phyloP scores from a whole-genome alignment of 2,888 invertebrate species.

The Brachyptera risi region DNA sequence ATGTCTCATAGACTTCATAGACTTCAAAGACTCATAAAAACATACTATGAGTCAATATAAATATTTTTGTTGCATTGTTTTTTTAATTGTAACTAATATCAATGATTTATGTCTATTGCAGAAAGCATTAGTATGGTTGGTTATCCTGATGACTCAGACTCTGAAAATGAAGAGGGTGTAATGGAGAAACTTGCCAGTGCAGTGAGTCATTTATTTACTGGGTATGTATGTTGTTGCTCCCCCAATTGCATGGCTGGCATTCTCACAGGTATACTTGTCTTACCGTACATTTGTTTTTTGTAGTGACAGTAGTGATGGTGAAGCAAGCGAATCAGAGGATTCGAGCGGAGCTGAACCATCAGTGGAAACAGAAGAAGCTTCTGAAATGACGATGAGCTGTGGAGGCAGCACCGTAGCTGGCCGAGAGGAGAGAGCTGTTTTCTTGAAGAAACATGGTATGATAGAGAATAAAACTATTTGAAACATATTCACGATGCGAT shows the following conservation, averaged over 20 bases:
- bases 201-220: constrained; percentile 74
- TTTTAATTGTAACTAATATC: too few species aligned
- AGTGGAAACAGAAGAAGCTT: constrained; percentile 40
- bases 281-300: constrained; percentile 1
- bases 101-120: too few species aligned
- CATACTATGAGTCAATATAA: not conserved
- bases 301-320: constrained; percentile 56
- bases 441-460: constrained; percentile 39
- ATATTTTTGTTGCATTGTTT: constrained; percentile 17
- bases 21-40: constrained; percentile 33
- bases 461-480: too few species aligned
- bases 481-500: too few species aligned
- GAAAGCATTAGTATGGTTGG: constrained; percentile 39
- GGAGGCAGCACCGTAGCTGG: constrained; percentile 35
- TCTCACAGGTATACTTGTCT: not conserved
- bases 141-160: constrained; percentile 60
- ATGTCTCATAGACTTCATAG: too few species aligned
- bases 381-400: constrained; percentile 41
- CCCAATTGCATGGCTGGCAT: constrained; percentile 10
- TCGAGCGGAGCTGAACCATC: constrained; percentile 45
- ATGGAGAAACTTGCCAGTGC: constrained; percentile 67
- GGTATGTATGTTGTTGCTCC: constrained; percentile 47
- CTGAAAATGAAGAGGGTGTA: constrained; percentile 66
- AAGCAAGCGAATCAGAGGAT: constrained; percentile 48
- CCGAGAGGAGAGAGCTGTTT: constrained; percentile 37